Conservation (phyloP, 2,113 vertebrate species). For the Perccottus glenii region DNA sequence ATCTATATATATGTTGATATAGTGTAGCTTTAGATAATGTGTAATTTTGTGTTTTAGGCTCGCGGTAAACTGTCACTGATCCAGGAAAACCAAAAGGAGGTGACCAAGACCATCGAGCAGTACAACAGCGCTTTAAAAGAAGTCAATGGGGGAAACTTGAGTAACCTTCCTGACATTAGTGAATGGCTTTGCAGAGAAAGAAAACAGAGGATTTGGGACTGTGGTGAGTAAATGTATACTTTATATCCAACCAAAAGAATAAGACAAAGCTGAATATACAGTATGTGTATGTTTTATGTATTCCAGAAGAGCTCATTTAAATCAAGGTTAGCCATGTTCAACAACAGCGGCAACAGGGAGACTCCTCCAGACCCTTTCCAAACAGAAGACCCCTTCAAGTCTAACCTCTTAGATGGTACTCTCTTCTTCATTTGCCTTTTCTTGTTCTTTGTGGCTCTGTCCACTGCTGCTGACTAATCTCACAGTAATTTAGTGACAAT, state of each 20-base stretch:
- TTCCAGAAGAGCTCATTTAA: conserved; percentile 88
- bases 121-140: conserved; percentile 83
- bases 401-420: conserved; percentile 87
- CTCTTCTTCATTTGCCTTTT: conserved; percentile 70
- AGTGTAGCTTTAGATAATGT: not conserved
- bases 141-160: conserved; percentile 77
- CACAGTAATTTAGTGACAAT: not conserved
- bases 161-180: conserved; percentile 77
- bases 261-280: not conserved
- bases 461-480: conserved; percentile 3
- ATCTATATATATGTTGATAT: no score
- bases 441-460: not conserved
- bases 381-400: conserved; percentile 92
- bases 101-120: conserved; percentile 85
- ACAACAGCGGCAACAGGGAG: conserved; percentile 76
- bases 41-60: conserved; percentile 75
- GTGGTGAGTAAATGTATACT: conserved; percentile 72
- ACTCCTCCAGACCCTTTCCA: conserved; percentile 90
- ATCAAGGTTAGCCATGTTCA: conserved; percentile 88
- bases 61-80: conserved; percentile 87
- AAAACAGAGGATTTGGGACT: conserved; percentile 78
- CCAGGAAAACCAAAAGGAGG: conserved; percentile 87
- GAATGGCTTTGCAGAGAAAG: conserved; percentile 80
- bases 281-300: not conserved
- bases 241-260: not conserved